Percentiles rank a stretch among this genome's conserved stretches.
These are phyloP conservation scores for Mimachlamys varia DNA, from an alignment of 2,888 invertebrate species.

Conservation along the genomic window DNA sequence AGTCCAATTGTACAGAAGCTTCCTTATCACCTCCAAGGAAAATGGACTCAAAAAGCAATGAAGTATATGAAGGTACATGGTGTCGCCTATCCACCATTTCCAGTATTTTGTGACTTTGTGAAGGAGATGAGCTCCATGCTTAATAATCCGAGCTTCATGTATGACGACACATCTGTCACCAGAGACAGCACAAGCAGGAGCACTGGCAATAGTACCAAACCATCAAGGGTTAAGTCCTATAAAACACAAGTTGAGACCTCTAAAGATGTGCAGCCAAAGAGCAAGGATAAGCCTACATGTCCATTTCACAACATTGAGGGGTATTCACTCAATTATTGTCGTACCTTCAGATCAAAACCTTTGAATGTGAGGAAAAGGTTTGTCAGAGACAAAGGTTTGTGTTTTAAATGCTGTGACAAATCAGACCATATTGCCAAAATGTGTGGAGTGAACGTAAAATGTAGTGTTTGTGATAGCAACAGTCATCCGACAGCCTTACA, in stretches of 20 bases:
- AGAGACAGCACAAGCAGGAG: no score
- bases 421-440: neutral
- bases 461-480: neutral
- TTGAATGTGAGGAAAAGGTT: neutral
- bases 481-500: constrained; percentile 37
- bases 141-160: constrained; percentile 47
- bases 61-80: constrained; percentile 41
- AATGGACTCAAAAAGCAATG: constrained; percentile 44
- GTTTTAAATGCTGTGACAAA: constrained; percentile 41
- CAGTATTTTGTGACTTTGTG: constrained; percentile 44
- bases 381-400: constrained; percentile 32
- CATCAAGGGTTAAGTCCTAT: no score
- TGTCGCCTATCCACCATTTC: constrained; percentile 49
- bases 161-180: no score
- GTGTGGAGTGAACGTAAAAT: neutral
- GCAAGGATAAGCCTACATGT: neutral
- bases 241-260: no score
- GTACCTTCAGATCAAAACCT: neutral
- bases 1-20: constrained; percentile 45
- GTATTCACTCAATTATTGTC: neutral
- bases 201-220: no score
- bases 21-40: constrained; percentile 41
- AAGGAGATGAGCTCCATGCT: constrained; percentile 33
- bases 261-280: no score
- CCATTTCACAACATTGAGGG: neutral